These are phyloP conservation scores for Calephelis virginiensis DNA, from an alignment of 1,140 invertebrate species.

Conservation along the genomic window DNA sequence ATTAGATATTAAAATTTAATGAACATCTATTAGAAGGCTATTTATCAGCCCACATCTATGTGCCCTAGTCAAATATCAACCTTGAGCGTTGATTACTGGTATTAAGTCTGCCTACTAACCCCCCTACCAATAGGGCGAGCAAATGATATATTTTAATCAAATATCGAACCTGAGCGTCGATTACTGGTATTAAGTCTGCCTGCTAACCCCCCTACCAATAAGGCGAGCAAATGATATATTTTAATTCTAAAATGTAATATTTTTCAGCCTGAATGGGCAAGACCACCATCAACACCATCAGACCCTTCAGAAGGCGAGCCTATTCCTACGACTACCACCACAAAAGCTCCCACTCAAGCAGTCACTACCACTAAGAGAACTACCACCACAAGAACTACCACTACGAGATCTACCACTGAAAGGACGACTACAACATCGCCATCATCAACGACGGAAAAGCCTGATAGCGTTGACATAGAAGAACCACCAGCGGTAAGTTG, in stretches of 20 bases:
- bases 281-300: constrained; percentile 81
- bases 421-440: constrained; percentile 15
- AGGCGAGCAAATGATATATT: not conserved
- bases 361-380: constrained; percentile 40
- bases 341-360: constrained; percentile 34
- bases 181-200: too few relatives aligned
- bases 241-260: constrained; percentile 15
- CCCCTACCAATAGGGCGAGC: too few relatives aligned
- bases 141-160: not conserved
- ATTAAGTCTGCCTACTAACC: too few relatives aligned
- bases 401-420: constrained; percentile 24
- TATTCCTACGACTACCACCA: constrained; percentile 58
- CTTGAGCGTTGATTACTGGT: too few relatives aligned
- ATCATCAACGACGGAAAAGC: constrained; percentile 14
- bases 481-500: constrained; percentile 50
- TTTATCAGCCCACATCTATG: too few relatives aligned
- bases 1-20: too few relatives aligned
- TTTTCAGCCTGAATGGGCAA: constrained; percentile 84
- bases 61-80: too few relatives aligned
- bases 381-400: constrained; percentile 33
- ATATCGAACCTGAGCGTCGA: too few relatives aligned
- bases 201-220: too few relatives aligned
- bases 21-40: too few relatives aligned
- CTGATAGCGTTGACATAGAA: constrained; percentile 35
- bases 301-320: constrained; percentile 60